Evolutionary conservation across 2,888 invertebrate genomes (phyloP), one percentile per base, ranked within the genome.

Genomic region (Drosophila trichaetosa): DNA sequence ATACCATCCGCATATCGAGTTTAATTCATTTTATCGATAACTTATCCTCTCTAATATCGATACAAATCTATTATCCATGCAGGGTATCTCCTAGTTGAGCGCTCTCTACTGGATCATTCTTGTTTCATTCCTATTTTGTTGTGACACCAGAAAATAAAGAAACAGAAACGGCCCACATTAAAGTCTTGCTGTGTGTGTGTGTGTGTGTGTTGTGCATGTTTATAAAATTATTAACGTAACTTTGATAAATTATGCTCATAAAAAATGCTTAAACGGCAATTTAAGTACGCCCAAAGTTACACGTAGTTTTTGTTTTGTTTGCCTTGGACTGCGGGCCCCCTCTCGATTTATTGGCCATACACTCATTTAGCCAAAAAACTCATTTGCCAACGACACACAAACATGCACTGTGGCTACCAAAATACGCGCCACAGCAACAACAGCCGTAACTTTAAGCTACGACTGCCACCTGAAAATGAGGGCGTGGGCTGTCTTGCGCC

Each of bases 211-310:
- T 61, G 68, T 33, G 61, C 61, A 66, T 66, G 74, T 62, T 77
- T 80, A 68, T 73, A 78, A 85, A 87, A 86, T 86, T 83, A 87
- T 87, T 83, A 87, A 87, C 83, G 70, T 79, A 83, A 87, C 88
- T 86, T 86, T 87, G 87, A 87, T 87, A 87, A 87, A 89, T 87
- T 77, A 83, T 83, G 87, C 82, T 80, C 87, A 82, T 87, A 89
- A 89, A 87, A 87, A 89, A 78, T 72, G 86, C 84, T 83, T 83
- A 83, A 89, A 80, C 78, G 80, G 80, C 85, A 87, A 89, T 89
- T 87, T 84, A 82, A 89, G 81, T 88, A 87, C 85, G 85, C 85
- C 85, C 85, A 87, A 83, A 86, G 79, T 86, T 79, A 48, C 66
- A 62, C 67, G 67, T 67, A 62, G 69, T 75, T 80, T 72, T 46